Percentiles rank a stretch among this genome's conserved stretches.
phyloP scores from a whole-genome alignment of 2,888 invertebrate species.

The Cenopis cana region DNA sequence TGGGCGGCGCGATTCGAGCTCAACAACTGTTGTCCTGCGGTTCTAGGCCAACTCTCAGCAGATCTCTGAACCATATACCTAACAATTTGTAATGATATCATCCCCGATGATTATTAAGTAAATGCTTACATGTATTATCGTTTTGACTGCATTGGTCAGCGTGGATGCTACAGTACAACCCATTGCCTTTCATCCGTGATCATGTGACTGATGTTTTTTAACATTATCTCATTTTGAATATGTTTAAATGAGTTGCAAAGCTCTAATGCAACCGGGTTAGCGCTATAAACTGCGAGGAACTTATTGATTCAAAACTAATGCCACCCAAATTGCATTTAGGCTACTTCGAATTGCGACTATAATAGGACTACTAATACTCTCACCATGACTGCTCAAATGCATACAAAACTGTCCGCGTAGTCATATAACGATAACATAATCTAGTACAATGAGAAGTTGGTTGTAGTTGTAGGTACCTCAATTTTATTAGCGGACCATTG shows the following conservation, averaged over 20 bases:
- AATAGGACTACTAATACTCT: no score
- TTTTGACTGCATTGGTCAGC: background rate
- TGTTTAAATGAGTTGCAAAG: background rate
- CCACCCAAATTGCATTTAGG: background rate
- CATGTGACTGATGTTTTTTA: no score
- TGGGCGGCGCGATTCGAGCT: constrained; percentile 28
- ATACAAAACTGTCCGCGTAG: background rate
- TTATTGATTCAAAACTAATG: background rate
- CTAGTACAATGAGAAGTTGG: no score
- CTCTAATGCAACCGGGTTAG: background rate
- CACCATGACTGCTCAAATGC: background rate
- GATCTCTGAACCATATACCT: constrained; percentile 3
- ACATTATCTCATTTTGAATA: background rate
- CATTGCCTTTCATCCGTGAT: background rate
- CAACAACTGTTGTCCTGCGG: constrained; percentile 28
- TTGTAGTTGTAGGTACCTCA: no score
- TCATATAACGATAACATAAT: background rate
- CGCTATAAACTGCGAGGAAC: background rate
- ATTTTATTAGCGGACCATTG: no score
- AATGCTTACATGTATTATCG: no score
- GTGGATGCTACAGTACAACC: background rate
- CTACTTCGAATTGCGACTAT: background rate
- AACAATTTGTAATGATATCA: background rate
- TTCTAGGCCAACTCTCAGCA: constrained; percentile 3
- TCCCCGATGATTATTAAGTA: no score